A percentile compares a stretch with the other conserved stretches of the same genome.
Evolutionary conservation across 2,888 invertebrate species (phyloP).

Genomic region (Lamellibrachia satsuma): DNA sequence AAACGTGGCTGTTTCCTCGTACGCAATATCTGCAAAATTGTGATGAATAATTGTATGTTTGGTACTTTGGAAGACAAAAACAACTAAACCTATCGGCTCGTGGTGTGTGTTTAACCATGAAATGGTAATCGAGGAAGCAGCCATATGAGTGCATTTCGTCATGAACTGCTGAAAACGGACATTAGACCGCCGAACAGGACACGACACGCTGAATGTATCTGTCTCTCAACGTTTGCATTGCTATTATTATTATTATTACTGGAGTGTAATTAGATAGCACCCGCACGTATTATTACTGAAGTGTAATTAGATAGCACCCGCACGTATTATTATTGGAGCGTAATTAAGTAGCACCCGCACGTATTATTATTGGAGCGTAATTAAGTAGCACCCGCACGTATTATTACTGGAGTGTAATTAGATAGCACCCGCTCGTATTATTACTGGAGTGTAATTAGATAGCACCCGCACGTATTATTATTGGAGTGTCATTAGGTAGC

Average conservation of each 20-base stretch:
- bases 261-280: not conserved
- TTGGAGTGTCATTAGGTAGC: too few relatives aligned
- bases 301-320: not conserved
- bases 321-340: not conserved
- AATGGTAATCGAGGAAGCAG: not conserved
- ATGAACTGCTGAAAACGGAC: not conserved
- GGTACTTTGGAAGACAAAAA: not conserved
- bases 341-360: not conserved
- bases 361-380: not conserved
- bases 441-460: not conserved
- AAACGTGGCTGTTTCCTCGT: not conserved
- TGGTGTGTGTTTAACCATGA: not conserved
- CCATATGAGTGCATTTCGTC: not conserved
- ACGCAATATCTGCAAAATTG: not conserved
- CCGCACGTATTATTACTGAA: not conserved
- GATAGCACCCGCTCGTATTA: not conserved
- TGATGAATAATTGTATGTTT: not conserved
- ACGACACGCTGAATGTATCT: not conserved
- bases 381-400: not conserved
- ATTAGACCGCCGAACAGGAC: not conserved
- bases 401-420: not conserved
- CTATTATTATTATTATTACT: not conserved
- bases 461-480: not conserved
- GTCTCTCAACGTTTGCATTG: not conserved
- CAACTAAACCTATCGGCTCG: not conserved